A percentile compares a stretch with the other conserved stretches of the same genome.
These are phyloP conservation scores for Silurus aristotelis DNA, from an alignment of 2,797 vertebrate genomes.

Conservation along the genomic window DNA sequence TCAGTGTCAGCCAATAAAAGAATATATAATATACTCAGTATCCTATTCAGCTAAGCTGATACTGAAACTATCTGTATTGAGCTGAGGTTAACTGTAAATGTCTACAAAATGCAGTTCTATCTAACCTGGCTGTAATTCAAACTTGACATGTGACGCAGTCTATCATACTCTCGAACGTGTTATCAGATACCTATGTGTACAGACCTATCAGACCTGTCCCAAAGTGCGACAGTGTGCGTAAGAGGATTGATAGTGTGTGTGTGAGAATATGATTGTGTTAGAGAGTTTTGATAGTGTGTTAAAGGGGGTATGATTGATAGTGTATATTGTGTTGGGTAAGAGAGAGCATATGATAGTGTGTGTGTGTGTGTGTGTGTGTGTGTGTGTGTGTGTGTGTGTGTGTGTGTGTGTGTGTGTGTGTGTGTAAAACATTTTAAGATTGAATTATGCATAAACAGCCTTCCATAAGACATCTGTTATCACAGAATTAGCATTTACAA, in stretches of 20 bases:
- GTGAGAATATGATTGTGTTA: background rate
- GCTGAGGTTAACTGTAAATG: background rate
- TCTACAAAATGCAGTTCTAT: background rate
- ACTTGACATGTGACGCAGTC: background rate
- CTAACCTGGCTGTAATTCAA: background rate
- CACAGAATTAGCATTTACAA: background rate
- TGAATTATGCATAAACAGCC: background rate
- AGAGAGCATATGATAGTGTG: background rate
- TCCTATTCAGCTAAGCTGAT: background rate
- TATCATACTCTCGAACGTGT: background rate
- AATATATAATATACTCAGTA: background rate
- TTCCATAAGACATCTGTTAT: background rate
- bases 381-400: background rate
- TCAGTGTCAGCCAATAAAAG: background rate
- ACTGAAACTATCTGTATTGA: constrained; percentile 12
- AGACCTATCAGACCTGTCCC: background rate
- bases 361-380: background rate
- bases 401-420: background rate
- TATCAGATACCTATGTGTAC: background rate
- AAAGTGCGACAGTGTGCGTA: background rate
- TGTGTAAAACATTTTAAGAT: background rate
- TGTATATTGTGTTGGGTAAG: too few relatives aligned
- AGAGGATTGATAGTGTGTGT: background rate
- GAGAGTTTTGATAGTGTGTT: background rate
- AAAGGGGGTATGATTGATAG: background rate